These are phyloP conservation scores for Stictonetta naevosa DNA, from an alignment of 2,113 vertebrate genomes.

Conservation along the genomic window DNA sequence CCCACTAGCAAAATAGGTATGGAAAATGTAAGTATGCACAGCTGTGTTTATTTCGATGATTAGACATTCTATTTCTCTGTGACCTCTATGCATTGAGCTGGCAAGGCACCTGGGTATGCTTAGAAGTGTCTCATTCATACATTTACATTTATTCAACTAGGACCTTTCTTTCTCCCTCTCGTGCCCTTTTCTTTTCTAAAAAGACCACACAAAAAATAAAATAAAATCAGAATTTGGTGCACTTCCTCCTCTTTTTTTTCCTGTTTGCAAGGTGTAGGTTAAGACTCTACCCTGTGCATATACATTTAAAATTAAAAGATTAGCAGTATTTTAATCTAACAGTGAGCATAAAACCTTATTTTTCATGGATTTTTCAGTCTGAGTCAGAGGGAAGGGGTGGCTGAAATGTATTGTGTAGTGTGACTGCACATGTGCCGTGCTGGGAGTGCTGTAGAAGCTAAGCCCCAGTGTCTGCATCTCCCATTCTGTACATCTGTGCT, in stretches of 20 bases:
- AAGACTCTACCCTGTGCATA: not conserved
- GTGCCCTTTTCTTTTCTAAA: constrained; percentile 46
- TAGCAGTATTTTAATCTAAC: not conserved
- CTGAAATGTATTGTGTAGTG: not conserved
- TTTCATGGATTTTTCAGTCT: not conserved
- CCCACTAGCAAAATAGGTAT: constrained; percentile 61
- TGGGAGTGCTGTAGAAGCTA: not conserved
- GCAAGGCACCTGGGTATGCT: constrained; percentile 73
- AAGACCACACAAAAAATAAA: not conserved
- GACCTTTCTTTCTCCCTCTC: constrained; percentile 49
- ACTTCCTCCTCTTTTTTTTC: not conserved
- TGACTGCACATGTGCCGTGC: accelerated
- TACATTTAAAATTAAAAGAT: not conserved
- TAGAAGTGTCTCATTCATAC: constrained; percentile 64
- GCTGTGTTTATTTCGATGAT: constrained; percentile 77
- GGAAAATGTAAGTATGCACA: constrained; percentile 71
- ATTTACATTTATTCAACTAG: constrained; percentile 58
- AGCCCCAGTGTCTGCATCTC: not conserved
- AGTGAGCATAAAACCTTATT: not conserved
- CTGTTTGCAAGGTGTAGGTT: not conserved
- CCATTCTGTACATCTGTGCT: accelerated
- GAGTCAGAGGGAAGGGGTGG: not conserved
- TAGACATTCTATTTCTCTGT: constrained; percentile 70
- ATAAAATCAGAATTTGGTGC: not conserved
- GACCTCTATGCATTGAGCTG: constrained; percentile 69